These are phyloP conservation scores for Itoplectis maculator DNA, from an alignment of 2,888 invertebrate species.

Conservation along the genomic window DNA sequence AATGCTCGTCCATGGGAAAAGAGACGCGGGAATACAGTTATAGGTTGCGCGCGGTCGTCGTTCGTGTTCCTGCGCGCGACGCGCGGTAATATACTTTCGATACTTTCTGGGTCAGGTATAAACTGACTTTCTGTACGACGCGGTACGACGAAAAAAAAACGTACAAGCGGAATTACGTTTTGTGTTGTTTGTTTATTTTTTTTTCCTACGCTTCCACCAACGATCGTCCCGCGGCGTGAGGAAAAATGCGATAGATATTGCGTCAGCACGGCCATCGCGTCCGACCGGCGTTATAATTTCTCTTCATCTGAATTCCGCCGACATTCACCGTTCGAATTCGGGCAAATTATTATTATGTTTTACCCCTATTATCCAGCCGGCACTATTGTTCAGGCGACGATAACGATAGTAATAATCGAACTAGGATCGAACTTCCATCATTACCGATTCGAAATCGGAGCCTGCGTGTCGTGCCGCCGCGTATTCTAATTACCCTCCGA, in stretches of 20 bases:
- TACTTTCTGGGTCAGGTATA: constrained; percentile 27
- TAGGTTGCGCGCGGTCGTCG: not conserved
- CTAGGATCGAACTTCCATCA: not conserved
- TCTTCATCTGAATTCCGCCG: no score
- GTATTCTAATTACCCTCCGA: not conserved
- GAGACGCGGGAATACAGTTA: constrained; percentile 5
- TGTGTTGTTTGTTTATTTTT: no score
- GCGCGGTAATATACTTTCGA: constrained; percentile 9
- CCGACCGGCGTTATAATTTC: not conserved
- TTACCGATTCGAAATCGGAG: not conserved
- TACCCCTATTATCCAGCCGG: no score
- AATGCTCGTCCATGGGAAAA: constrained; percentile 9
- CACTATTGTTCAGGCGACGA: no score
- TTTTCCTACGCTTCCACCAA: not conserved
- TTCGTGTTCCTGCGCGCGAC: constrained; percentile 1
- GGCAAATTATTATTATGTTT: no score
- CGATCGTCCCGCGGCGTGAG: not conserved
- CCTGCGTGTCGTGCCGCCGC: not conserved
- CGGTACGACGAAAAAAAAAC: not conserved
- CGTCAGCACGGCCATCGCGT: not conserved
- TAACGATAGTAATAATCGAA: not conserved
- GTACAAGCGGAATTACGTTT: not conserved
- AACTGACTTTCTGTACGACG: constrained; percentile 10
- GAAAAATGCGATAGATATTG: constrained; percentile 1
- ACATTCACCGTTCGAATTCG: no score